Base-by-base conservation (phyloP, 1,140 invertebrate genomes). In the Chlorops oryzae region DNA sequence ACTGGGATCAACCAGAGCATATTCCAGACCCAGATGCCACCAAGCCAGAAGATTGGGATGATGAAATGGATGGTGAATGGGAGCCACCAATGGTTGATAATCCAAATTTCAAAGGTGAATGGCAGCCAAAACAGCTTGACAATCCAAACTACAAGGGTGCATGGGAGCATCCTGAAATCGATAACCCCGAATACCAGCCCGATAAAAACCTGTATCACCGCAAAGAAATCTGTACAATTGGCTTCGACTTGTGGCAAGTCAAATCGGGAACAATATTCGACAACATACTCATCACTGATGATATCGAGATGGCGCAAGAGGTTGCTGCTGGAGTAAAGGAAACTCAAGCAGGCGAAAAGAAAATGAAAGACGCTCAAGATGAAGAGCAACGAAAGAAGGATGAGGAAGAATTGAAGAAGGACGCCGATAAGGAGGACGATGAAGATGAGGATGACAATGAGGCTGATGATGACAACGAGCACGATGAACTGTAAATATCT, bases 21-120 rank as follows among this genome's bases (percentile, higher is more conserved):
- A 97, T 99, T 72, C 85, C 95, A 22, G 96, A 99, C 74, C 94
- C 96, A 15, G 93, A 97, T 73, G 96, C 96, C 42, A 86, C 83
- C 61, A 98, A 99, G 74, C 96, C 96, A 17, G 95, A 98, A 57
- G 97, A 99, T 73, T 99, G 97, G 97, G 96, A 99, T 67, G 97
- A 99, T 80, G 96, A 98, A 72, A 98, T 98, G 92, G 95, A 98
- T 67, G 94, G 92, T 17, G 90, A 95, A 78, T 96, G 92, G 92
- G 94, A 97, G 74, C 88, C 94, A 48, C 90, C 92, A 40, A 95
- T 84, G 80, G 96, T 99, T 59, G 91, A 97, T 70, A 99, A 99
- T 74, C 96, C 96, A n/a, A 87, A 90, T 43, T 99, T 92, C 81
- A 97, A 92, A 75, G 85, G 85, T 6, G 80, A 80, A 55, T 84